Evolutionary conservation across 2,113 vertebrate genomes (phyloP), one percentile per base, ranked within the genome.

Genomic region (Calyptommatus sinebrachiatus): DNA sequence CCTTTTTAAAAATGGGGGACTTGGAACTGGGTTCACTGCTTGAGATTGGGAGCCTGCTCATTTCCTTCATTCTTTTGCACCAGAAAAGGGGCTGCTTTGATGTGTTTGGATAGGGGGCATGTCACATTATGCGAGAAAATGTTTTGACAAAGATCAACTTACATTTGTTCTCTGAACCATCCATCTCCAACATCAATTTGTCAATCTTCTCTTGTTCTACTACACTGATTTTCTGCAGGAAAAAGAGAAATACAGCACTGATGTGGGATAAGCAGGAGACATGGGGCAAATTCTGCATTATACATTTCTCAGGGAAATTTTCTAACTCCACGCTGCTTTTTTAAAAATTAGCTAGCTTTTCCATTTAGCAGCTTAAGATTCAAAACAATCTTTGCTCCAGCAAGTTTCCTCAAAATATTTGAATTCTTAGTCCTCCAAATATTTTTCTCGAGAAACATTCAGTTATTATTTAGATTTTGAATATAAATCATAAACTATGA

Each of bases 81-180:
- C 18, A 18, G 53, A 4, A 57, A 57, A 57, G 14, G 16, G 4
- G 53, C 53, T 4, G 53, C 18, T 57, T 57, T 57, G 2, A 11
- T 57, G 53, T 57, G 14, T 57, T 57, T 57, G 18, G 12, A 57
- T 18, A 18, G 18, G 53, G 18, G 14, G 53, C 14, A 16, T 57
- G 53, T 57, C 53, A 57, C 14, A 57, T 57, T 16, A 57, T 57
- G 14, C 14, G 16, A 18, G 53, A 57, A 41, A 57, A 57, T 57
- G 16, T 18, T 57, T 57, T 18, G 14, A 57, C 9, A 46, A n/a
- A 0, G 0, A 2, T n/a, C 22, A 22, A 90, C 98, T 97, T 95
- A 99, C 98, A 98, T 86, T 99, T 99, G 86, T 99, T 99, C 8
- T 99, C 98, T 1, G 98, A 96, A 71, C 97, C 98, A n/a, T 99